These are phyloP conservation scores for Lamprologus ornatipinnis DNA, from an alignment of 2,113 vertebrate genomes.

Conservation along the genomic window DNA sequence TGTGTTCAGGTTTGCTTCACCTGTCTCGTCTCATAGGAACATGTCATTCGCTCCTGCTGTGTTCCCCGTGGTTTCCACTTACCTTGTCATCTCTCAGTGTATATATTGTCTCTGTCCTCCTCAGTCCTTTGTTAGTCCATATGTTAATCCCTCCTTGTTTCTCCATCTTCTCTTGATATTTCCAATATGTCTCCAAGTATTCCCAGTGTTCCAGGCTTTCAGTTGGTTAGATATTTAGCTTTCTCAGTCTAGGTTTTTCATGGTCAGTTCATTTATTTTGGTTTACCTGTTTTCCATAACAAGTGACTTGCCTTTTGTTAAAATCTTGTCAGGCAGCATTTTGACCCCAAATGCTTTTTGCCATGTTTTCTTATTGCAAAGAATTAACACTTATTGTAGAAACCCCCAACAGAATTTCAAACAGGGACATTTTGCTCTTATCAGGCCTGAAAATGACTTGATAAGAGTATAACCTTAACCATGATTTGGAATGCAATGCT, in stretches of 20 bases:
- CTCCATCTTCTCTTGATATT: background rate
- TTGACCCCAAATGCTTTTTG: background rate
- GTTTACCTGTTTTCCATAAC: background rate
- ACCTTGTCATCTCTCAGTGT: background rate
- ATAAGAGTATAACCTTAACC: background rate
- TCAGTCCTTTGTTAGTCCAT: background rate
- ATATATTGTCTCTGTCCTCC: background rate
- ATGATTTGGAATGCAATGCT: background rate
- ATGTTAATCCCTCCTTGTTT: rapidly evolving
- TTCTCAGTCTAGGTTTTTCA: background rate
- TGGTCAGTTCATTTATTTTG: background rate
- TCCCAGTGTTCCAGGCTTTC: background rate
- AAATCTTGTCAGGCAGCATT: background rate
- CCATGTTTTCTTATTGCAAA: background rate
- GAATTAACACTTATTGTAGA: background rate
- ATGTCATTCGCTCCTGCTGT: background rate
- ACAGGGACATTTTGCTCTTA: background rate
- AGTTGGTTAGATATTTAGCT: background rate
- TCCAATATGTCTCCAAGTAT: background rate
- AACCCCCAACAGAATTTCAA: background rate
- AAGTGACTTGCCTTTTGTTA: background rate
- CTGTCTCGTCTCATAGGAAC: background rate
- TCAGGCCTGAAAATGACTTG: background rate
- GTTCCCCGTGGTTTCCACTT: background rate
- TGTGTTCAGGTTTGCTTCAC: rapidly evolving